A percentile compares a stretch with the other conserved stretches of the same genome.
Conservation (phyloP, 2,888 invertebrate species). For the Belgica antarctica region DNA sequence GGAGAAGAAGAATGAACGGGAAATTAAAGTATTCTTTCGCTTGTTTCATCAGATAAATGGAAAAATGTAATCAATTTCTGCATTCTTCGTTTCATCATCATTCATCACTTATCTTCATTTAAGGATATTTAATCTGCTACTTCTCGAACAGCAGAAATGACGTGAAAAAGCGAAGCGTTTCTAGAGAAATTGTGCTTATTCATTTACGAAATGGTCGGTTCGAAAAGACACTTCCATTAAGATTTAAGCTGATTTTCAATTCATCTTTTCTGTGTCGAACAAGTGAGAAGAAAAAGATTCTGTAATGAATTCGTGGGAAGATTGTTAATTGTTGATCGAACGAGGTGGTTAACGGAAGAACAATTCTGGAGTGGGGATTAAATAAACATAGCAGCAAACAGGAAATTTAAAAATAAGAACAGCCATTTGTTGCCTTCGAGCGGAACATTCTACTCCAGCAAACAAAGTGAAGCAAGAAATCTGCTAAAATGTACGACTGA, state of each 20-base stretch:
- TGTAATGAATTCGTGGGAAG: constrained; percentile 29
- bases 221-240: not conserved
- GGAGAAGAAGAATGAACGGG: not conserved
- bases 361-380: not conserved
- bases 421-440: constrained; percentile 39
- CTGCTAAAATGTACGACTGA: not conserved
- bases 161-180: no score
- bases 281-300: not conserved
- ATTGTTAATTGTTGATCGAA: constrained; percentile 24
- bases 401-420: constrained; percentile 8
- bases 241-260: not conserved
- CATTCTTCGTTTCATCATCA: no score
- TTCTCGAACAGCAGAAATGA: no score
- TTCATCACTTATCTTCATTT: no score
- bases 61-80: constrained; percentile 1
- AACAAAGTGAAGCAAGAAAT: not conserved
- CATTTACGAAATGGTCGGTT: no score
- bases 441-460: constrained; percentile 7
- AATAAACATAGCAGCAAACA: constrained; percentile 21
- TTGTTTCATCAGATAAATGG: not conserved
- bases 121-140: no score
- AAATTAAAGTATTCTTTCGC: no score
- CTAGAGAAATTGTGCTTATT: no score
- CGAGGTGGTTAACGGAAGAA: constrained; percentile 2
- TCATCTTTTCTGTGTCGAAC: not conserved